Conservation (phyloP, 2,113 vertebrate genomes). For the Pimephales promelas region DNA sequence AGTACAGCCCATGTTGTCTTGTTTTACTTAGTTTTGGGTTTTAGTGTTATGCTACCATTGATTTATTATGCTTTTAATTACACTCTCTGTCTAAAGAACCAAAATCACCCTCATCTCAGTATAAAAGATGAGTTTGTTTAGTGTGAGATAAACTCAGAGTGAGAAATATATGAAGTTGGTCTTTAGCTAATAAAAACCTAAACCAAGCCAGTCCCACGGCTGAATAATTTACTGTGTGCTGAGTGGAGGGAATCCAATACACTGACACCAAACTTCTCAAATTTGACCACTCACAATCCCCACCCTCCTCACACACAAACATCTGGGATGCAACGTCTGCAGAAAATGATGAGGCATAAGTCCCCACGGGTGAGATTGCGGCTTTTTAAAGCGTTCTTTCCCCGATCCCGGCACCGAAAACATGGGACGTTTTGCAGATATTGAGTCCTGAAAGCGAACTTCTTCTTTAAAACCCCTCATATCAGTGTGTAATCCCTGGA, state of each 20-base stretch:
- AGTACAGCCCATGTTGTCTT: not conserved
- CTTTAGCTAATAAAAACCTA: constrained; percentile 46
- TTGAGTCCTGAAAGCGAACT: constrained; percentile 24
- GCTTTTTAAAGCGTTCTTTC: constrained; percentile 47
- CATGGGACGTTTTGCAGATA: constrained; percentile 36
- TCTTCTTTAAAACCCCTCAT: constrained; percentile 1
- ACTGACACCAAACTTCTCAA: constrained; percentile 53
- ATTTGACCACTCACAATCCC: constrained; percentile 38
- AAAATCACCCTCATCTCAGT: constrained; percentile 19
- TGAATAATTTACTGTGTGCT: constrained; percentile 63
- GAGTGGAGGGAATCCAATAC: constrained; percentile 59
- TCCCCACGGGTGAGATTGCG: constrained; percentile 38
- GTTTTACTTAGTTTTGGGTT: not conserved
- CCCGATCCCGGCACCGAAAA: not conserved
- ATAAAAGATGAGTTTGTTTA: constrained; percentile 29
- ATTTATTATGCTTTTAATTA: not conserved
- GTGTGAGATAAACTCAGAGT: constrained; percentile 8
- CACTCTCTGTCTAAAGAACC: not conserved
- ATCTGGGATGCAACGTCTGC: constrained; percentile 42
- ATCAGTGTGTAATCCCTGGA: constrained; percentile 7
- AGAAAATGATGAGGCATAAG: constrained; percentile 21
- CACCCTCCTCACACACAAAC: constrained; percentile 24
- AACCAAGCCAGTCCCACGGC: constrained; percentile 46
- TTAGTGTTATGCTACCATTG: not conserved
- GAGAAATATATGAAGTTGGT: constrained; percentile 14